Conservation (phyloP, 1,140 invertebrate genomes). For the Medauroidea extradentata region DNA sequence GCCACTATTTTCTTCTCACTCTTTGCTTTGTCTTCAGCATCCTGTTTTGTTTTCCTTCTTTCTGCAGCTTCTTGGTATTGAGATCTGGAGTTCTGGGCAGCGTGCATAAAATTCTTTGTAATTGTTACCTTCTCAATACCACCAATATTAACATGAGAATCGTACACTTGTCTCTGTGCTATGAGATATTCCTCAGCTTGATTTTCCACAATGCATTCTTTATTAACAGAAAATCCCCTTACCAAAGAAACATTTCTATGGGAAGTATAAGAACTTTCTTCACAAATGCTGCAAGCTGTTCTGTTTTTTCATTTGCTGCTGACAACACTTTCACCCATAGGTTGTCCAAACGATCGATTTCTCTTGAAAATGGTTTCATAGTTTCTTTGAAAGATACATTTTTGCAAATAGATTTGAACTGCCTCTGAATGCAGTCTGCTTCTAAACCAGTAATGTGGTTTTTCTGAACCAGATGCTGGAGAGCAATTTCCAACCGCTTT, state of each 20-base stretch:
- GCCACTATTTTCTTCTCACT: too few relatives aligned
- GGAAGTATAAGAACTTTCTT: constrained; percentile 19
- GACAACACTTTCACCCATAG: background rate
- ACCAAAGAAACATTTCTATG: constrained; percentile 2
- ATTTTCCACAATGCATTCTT: constrained; percentile 21
- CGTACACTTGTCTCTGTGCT: constrained; percentile 20
- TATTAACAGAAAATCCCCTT: constrained; percentile 24
- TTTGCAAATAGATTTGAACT: constrained; percentile 4
- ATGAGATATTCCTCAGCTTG: constrained; percentile 14
- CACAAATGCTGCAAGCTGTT: constrained; percentile 15
- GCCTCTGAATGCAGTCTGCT: constrained; percentile 7
- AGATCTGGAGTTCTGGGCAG: too few relatives aligned
- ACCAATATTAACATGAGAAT: constrained; percentile 7
- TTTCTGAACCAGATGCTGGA: constrained; percentile 2
- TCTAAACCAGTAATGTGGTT: constrained; percentile 1
- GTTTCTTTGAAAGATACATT: background rate
- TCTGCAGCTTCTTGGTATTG: too few relatives aligned
- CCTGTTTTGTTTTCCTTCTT: too few relatives aligned
- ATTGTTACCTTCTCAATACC: constrained; percentile 13
- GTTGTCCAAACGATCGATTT: constrained; percentile 17
- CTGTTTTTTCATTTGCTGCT: background rate
- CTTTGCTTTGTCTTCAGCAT: too few relatives aligned
- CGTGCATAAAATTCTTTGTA: background rate
- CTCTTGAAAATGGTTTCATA: constrained; percentile 4
- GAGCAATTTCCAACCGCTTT: background rate